These are phyloP conservation scores for Myodes glareolus DNA, from an alignment of 2,113 vertebrate genomes.

Conservation along the genomic window DNA sequence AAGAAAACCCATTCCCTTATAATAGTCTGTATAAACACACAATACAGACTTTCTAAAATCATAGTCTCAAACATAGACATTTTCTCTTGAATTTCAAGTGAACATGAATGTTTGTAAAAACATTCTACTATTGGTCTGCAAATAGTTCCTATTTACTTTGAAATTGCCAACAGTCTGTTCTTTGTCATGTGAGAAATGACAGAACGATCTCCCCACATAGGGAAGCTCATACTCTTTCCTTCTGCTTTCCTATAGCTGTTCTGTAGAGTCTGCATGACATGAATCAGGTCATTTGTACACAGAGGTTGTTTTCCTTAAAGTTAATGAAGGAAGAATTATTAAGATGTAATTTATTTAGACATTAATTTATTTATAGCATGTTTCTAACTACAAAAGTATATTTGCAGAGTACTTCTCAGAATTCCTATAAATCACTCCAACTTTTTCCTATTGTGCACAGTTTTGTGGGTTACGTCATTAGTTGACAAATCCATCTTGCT, in stretches of 20 bases:
- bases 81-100: constrained; percentile 42
- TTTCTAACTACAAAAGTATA: background rate
- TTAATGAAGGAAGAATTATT: background rate
- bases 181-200: background rate
- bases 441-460: background rate
- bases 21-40: constrained; percentile 50
- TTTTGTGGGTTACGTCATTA: background rate
- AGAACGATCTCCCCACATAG: background rate
- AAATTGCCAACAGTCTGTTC: background rate
- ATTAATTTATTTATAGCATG: background rate
- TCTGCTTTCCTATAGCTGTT: background rate
- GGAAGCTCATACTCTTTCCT: background rate
- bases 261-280: background rate
- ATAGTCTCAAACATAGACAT: constrained; percentile 41
- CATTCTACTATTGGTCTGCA: too few relatives aligned
- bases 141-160: background rate
- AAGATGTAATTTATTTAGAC: background rate
- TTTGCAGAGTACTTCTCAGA: background rate
- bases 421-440: background rate
- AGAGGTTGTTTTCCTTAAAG: background rate
- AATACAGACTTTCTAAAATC: background rate
- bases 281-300: background rate
- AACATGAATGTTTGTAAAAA: background rate
- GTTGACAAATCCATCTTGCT: background rate
- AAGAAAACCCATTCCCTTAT: constrained; percentile 56